Conservation (phyloP, 2,797 vertebrate species). For the Rhincodon typus region DNA sequence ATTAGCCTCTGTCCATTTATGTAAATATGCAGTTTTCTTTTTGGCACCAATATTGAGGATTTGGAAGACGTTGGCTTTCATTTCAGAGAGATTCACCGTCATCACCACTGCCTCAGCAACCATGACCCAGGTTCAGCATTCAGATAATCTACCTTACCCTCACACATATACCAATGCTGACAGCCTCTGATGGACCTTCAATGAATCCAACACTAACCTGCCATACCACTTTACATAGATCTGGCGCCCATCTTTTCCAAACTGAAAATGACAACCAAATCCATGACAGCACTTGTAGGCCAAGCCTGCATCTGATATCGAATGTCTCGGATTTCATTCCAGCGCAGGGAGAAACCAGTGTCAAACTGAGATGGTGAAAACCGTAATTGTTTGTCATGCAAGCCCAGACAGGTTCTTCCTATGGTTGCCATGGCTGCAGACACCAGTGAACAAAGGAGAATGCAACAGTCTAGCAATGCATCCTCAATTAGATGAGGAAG, state of each 20-base stretch:
- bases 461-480: background rate
- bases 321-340: background rate
- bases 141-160: background rate
- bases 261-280: background rate
- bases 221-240: background rate
- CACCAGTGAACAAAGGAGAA: background rate
- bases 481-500: background rate
- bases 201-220: background rate
- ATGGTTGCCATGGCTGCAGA: background rate
- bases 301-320: background rate
- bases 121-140: background rate
- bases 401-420: background rate
- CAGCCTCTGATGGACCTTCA: background rate
- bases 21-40: too few relatives aligned
- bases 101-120: background rate
- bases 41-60: too few relatives aligned
- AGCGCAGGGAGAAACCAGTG: background rate
- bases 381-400: background rate
- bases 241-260: background rate
- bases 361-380: background rate
- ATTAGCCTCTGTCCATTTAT: too few relatives aligned
- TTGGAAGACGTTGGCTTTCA: too few relatives aligned
- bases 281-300: background rate
- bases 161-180: background rate
- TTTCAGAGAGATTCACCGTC: too few relatives aligned